A percentile compares a stretch with the other conserved stretches of the same genome.
phyloP scores from a whole-genome alignment of 1,140 invertebrate species.

The Cherax quadricarinatus region DNA sequence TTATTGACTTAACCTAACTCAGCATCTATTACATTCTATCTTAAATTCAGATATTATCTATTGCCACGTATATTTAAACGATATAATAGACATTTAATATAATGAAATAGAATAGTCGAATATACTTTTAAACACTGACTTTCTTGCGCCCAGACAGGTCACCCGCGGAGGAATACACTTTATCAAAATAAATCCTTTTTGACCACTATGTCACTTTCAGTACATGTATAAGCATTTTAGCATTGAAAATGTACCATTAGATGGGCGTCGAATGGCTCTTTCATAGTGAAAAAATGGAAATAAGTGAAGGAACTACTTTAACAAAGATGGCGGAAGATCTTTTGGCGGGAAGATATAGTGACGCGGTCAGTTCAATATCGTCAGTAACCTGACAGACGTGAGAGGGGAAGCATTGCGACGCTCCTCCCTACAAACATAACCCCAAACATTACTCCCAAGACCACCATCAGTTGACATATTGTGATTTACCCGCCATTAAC shows the following conservation, averaged over 20 bases:
- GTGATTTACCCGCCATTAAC: no score
- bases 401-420: neutral
- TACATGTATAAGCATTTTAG: neutral
- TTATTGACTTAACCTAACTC: no score
- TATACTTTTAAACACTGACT: no score
- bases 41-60: no score
- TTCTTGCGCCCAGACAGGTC: neutral
- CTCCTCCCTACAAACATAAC: neutral
- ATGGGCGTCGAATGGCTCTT: neutral
- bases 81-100: no score
- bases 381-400: constrained; percentile 60
- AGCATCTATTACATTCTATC: no score
- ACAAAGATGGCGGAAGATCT: constrained; percentile 32
- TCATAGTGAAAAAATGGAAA: neutral
- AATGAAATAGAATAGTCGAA: no score
- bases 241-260: neutral
- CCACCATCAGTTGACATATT: no score
- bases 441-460: neutral
- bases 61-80: no score
- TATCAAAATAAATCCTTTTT: neutral
- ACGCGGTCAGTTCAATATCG: constrained; percentile 50
- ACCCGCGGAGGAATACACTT: neutral
- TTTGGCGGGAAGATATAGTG: constrained; percentile 62
- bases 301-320: constrained; percentile 4
- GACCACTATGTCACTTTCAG: neutral